Evolutionary conservation across 1,140 invertebrate genomes (phyloP), one percentile per base, ranked within the genome.

Genomic region (Campoletis sonorensis): DNA sequence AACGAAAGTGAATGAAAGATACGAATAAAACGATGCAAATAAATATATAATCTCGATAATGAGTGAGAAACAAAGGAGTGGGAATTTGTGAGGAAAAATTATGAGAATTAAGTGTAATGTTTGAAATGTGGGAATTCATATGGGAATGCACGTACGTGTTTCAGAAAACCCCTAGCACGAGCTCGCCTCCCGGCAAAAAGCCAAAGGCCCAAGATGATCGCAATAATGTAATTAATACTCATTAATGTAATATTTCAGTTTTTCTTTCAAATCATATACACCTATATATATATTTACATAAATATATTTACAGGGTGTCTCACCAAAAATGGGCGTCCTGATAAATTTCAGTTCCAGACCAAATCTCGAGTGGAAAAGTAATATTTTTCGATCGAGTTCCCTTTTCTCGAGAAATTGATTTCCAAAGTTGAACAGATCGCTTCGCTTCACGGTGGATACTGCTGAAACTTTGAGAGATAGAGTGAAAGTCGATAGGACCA

Each of bases 221-320:
- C 86, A 90, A 89, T 88, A 90, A 91, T 90, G 90, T 91, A 90
- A 90, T 90, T 90, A 91, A 91, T 90, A 87, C 86, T 90, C 86
- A 90, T 88, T 90, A 89, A 88, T 89, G 86, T 90, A 88, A 87
- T 87, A 84, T 83, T 84, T 89, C 85, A 85, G 85, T 85, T 88
- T 86, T 88, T 84, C 79, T 61, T 73, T 79, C 54, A 73, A 82
- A 23, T 82, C 77, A 67, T 79, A 16, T 26, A 77, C 27, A 26
- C 15, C 13, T 45, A 45, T 45, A 45, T 45, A 45, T 45, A 45
- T 45, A 5, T 45, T 13, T 45, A 45, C 40, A 45, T 45, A 45
- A 45, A 13, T 45, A 45, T 13, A 45, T 45, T 1, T 45, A 11
- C 40, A 13, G 40, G 40, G 7, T 45, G 40, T 11, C 40, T 11